phyloP scores from a whole-genome alignment of 23 tunicate genomes.

The Ascidia mentula region DNA sequence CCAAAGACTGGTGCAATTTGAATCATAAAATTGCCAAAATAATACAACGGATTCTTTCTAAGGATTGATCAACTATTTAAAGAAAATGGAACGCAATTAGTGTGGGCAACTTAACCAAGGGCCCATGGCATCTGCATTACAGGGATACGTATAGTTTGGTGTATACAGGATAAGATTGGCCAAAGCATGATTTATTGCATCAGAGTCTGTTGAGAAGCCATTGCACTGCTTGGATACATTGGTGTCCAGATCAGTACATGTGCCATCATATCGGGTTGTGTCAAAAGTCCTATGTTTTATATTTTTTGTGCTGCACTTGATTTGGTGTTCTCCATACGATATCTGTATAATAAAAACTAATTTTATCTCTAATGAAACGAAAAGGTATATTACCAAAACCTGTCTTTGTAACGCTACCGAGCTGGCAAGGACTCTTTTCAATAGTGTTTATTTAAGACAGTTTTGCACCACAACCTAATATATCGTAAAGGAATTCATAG shows the following conservation, averaged over 20 bases:
- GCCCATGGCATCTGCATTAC: not conserved
- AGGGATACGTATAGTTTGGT: not conserved
- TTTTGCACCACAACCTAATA: too few relatives aligned
- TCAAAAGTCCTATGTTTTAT: not conserved
- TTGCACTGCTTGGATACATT: not conserved
- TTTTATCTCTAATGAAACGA: too few relatives aligned
- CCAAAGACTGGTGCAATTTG: too few relatives aligned
- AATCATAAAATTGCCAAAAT: too few relatives aligned
- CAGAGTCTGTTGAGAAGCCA: not conserved
- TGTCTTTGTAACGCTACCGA: too few relatives aligned
- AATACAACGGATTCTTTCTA: too few relatives aligned
- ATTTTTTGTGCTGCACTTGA: not conserved
- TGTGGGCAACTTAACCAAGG: not conserved
- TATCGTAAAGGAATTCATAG: too few relatives aligned
- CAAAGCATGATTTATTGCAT: not conserved
- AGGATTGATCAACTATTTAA: too few relatives aligned
- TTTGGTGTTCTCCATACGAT: not conserved
- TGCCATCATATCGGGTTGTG: not conserved
- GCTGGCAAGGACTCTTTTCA: too few relatives aligned
- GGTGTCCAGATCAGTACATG: not conserved
- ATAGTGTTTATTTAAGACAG: too few relatives aligned
- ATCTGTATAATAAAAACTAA: not conserved
- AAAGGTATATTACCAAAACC: too few relatives aligned
- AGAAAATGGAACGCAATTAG: too few relatives aligned
- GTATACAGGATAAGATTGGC: not conserved